Evolutionary conservation across 2,888 invertebrate species (phyloP).

Genomic region (Philhelius pedissequus): DNA sequence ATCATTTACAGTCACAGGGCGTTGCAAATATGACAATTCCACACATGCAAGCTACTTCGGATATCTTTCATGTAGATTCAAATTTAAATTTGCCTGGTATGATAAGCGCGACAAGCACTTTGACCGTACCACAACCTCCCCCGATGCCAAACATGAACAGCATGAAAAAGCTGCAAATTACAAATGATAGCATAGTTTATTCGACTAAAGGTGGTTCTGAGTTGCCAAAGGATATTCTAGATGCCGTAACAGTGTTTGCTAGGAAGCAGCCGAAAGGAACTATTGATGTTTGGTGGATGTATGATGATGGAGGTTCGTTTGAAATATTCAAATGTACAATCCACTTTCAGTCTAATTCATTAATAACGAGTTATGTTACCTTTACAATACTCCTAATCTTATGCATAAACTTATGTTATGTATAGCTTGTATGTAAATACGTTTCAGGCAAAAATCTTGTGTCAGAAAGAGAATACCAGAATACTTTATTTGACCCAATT

Average conservation of each 20-base stretch:
- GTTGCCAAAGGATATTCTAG: constrained; percentile 83
- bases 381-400: no score
- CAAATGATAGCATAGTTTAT: constrained; percentile 80
- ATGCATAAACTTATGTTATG: no score
- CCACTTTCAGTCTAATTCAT: no score
- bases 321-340: no score
- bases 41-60: constrained; percentile 74
- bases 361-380: no score
- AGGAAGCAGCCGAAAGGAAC: constrained; percentile 88
- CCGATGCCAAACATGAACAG: constrained; percentile 75
- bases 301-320: constrained; percentile 90
- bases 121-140: constrained; percentile 74
- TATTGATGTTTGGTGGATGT: constrained; percentile 98
- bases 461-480: no score
- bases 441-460: no score
- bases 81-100: constrained; percentile 83
- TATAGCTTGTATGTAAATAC: no score
- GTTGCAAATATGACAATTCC: constrained; percentile 74
- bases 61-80: constrained; percentile 84
- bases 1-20: constrained; percentile 68
- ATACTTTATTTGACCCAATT: no score
- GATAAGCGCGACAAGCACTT: constrained; percentile 75
- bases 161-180: constrained; percentile 73
- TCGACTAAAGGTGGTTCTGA: constrained; percentile 82
- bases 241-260: constrained; percentile 87